Evolutionary conservation across 2,113 vertebrate genomes (phyloP).

Genomic region (Neofelis nebulosa): DNA sequence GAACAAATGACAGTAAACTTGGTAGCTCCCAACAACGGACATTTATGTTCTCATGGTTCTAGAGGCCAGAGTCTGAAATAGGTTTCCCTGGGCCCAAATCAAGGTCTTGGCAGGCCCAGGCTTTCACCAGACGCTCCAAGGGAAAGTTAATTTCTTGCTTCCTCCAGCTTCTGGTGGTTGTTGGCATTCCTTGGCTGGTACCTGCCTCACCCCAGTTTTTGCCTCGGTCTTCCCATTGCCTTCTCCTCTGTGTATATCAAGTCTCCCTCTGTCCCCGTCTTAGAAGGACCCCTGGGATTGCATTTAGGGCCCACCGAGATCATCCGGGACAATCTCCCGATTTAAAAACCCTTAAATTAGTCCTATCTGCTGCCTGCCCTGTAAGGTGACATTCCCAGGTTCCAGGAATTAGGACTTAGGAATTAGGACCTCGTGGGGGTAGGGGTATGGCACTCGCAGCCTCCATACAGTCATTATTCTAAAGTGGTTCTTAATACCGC

Average conservation of each 20-base stretch:
- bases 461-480: not conserved
- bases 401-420: not conserved
- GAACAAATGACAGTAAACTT: not conserved
- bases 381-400: not conserved
- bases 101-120: not conserved
- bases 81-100: not conserved
- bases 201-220: not conserved
- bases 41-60: not conserved
- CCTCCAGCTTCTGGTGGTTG: not conserved
- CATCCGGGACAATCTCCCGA: not conserved
- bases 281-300: not conserved
- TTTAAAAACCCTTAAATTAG: not conserved
- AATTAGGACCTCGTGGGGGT: not conserved
- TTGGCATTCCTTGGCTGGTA: not conserved
- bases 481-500: not conserved
- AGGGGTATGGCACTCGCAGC: not conserved
- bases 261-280: not conserved
- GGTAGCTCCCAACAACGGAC: not conserved
- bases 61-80: not conserved
- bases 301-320: no score
- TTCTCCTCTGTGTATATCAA: not conserved
- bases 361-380: not conserved
- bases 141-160: not conserved
- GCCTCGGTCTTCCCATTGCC: fast-evolving
- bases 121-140: not conserved